Evolutionary conservation across 1,140 invertebrate genomes (phyloP), one percentile per base, ranked within the genome.

Genomic region (Notospermus geniculatus): DNA sequence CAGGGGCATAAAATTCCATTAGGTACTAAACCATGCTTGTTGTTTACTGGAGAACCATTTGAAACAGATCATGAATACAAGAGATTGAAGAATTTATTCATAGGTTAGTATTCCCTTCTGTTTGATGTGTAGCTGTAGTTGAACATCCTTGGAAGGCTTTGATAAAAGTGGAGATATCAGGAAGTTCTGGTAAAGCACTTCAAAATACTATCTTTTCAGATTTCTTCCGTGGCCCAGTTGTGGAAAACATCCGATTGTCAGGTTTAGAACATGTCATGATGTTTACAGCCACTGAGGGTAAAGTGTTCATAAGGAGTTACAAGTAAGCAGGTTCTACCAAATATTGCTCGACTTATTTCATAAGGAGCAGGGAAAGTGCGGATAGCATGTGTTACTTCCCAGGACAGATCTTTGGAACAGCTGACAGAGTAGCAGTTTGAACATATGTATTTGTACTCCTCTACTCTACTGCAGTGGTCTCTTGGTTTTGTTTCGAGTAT

Each of bases 11-110:
- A 95, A 82, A 87, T 93, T 27, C 71, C 88, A 1, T 76, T 86
- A 28, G 94, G 92, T 13, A 87, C 87, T 0, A 99, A 98, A 82
- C 96, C 97, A 2, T 91, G 94, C 73, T 79, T 99, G 13, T 73
- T 97, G 22, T 97, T 99, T 72, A 88, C 92, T 82, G 97, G 97
- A n/a, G 89, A 94, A 60, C 82, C 87, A 17, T 98, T 96, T 88
- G 89, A 95, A 30, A 88, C 88, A 63, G 84, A 89, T 53, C 66
- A 73, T 13, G 90, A 95, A 60, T 86, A 91, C 59, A 86, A 86
- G 63, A 86, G 92, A 68, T 82, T 98, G 7, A 93, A 94, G 72
- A 97, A 91, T 77, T 75, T 98, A 19, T 85, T 98, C 39, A 81
- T 85, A 39, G 83, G 82, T 83, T 67, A 54, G 56, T 59, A 50